Conservation (phyloP, 2,113 vertebrate genomes). For the Cinclus mexicanus region DNA sequence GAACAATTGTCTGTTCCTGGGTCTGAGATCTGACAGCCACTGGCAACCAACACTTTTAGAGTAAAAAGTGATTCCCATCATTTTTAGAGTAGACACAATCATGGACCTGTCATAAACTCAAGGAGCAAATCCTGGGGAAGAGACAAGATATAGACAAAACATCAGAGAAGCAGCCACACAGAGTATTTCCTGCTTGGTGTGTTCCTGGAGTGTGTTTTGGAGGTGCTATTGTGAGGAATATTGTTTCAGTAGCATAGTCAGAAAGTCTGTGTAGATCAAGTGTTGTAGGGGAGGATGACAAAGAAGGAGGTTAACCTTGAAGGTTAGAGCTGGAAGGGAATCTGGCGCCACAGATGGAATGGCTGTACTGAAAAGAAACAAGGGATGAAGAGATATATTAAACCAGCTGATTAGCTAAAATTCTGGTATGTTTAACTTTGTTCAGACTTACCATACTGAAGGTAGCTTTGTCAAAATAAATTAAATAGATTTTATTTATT, state of each 20-base stretch:
- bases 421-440: neutral
- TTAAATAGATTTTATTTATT: neutral
- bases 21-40: neutral
- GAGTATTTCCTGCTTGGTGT: neutral
- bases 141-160: neutral
- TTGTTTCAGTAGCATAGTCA: neutral
- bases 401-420: neutral
- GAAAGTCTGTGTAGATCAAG: neutral
- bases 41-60: neutral
- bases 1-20: neutral
- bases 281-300: neutral
- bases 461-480: neutral
- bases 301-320: neutral
- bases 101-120: rapidly evolving
- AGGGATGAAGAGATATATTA: neutral
- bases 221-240: neutral
- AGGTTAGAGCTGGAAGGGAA: neutral
- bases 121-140: neutral
- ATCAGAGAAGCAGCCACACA: neutral
- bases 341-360: neutral
- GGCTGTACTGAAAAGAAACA: neutral
- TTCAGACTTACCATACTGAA: neutral
- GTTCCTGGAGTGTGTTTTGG: neutral
- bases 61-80: neutral
- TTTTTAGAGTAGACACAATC: neutral